A percentile compares a stretch with the other conserved stretches of the same genome.
Evolutionary conservation across 2,113 vertebrate species (phyloP).

Genomic region (Rhynchopsitta pachyrhyncha): DNA sequence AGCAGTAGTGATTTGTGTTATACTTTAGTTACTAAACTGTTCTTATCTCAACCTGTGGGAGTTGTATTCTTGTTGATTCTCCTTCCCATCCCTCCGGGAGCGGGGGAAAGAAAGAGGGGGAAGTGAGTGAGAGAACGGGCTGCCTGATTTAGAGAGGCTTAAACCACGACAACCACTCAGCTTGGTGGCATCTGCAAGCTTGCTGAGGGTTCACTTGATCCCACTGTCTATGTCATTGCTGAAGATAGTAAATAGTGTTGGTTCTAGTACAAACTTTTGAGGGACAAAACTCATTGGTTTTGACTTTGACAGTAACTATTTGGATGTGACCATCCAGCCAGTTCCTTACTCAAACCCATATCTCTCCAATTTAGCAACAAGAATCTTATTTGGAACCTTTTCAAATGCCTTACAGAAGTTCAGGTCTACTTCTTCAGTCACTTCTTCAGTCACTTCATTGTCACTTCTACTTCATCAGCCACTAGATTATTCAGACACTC

Average conservation of each 20-base stretch:
- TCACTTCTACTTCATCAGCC: not conserved
- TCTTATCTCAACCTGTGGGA: no score
- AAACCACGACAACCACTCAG: no score
- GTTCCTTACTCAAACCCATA: not conserved
- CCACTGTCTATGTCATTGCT: not conserved
- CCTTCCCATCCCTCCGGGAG: no score
- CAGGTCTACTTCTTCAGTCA: not conserved
- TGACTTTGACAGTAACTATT: accelerated
- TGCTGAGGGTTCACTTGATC: not conserved
- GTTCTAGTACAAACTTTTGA: not conserved
- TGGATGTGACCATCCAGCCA: not conserved
- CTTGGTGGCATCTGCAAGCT: not conserved
- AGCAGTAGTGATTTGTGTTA: no score
- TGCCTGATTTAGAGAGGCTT: no score
- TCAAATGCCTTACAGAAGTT: not conserved
- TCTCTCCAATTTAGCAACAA: not conserved
- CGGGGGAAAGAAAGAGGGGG: no score
- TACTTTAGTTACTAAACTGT: no score
- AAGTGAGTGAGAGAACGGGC: no score
- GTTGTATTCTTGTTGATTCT: no score
- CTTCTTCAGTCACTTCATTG: not conserved
- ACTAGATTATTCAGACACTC: not conserved
- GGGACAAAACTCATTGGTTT: not conserved
- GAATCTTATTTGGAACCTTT: not conserved
- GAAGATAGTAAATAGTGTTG: not conserved